phyloP scores from a whole-genome alignment of 2,113 vertebrate genomes.

The Chionodraco myersi region DNA sequence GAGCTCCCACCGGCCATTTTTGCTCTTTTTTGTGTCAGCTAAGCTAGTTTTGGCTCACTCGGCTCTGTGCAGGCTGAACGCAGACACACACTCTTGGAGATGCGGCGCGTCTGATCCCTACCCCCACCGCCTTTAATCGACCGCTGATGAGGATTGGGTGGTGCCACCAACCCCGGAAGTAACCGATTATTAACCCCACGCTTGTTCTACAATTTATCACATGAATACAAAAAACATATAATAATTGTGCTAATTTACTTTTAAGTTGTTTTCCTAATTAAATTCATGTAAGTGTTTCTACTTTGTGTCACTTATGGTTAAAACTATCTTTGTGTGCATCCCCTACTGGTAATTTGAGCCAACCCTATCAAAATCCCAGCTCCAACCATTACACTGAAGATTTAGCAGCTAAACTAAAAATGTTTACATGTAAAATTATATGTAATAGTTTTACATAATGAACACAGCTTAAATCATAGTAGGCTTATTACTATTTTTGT shows the following conservation, averaged over 20 bases:
- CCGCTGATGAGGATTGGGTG: conserved; percentile 69
- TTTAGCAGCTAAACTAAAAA: background rate
- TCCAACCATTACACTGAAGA: background rate
- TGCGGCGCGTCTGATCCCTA: conserved; percentile 74
- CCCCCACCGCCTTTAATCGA: conserved; percentile 77
- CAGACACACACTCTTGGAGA: conserved; percentile 43
- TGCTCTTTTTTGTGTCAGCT: conserved; percentile 20
- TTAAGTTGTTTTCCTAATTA: background rate
- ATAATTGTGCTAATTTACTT: background rate
- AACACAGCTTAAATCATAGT: background rate
- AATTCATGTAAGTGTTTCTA: background rate
- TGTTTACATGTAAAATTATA: background rate
- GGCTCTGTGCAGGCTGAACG: conserved; percentile 16
- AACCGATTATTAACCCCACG: conserved; percentile 31
- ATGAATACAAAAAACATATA: too few species aligned
- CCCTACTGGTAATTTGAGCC: conserved; percentile 62
- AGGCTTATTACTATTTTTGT: background rate
- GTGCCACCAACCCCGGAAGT: conserved; percentile 80
- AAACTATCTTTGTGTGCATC: conserved; percentile 9
- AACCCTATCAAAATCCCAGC: conserved; percentile 51
- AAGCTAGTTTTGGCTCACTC: conserved; percentile 29
- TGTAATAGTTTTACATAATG: background rate
- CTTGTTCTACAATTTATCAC: background rate
- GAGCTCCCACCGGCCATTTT: conserved; percentile 90
- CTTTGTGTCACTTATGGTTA: background rate